phyloP scores from a whole-genome alignment of 2,888 invertebrate species.

The Allygus modestus region DNA sequence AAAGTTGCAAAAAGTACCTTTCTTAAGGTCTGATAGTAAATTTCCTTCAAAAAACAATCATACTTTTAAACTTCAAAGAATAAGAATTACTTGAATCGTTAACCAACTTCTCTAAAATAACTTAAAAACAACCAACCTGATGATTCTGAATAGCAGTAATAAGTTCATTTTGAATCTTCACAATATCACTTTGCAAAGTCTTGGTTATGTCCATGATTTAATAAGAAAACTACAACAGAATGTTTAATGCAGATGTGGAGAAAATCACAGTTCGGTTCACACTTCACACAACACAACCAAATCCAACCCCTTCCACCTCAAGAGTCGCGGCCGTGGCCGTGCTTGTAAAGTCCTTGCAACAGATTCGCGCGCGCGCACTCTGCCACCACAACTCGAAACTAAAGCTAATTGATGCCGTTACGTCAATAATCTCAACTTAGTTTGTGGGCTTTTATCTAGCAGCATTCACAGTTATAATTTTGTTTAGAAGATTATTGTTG shows the following conservation, averaged over 20 bases:
- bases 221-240: slow-evolving; percentile 13
- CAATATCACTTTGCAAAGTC: slow-evolving; percentile 80
- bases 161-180: slow-evolving; percentile 79
- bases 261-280: slow-evolving; percentile 25
- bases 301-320: slow-evolving; percentile 63
- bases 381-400: slow-evolving; percentile 47
- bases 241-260: slow-evolving; percentile 39
- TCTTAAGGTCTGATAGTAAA: not conserved
- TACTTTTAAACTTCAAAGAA: slow-evolving; percentile 5
- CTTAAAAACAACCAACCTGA: slow-evolving; percentile 76
- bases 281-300: slow-evolving; percentile 47
- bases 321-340: slow-evolving; percentile 63
- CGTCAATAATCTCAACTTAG: slow-evolving; percentile 55
- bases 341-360: slow-evolving; percentile 61
- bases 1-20: not conserved
- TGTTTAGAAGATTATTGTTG: not conserved
- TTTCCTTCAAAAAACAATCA: not conserved
- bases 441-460: not conserved
- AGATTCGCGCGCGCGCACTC: slow-evolving; percentile 54
- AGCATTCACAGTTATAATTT: not conserved
- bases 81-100: slow-evolving; percentile 14
- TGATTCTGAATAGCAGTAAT: slow-evolving; percentile 81
- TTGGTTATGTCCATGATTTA: slow-evolving; percentile 80
- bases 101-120: slow-evolving; percentile 45
- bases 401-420: slow-evolving; percentile 57